These are phyloP conservation scores for Tenthredo notha DNA, from an alignment of 2,888 invertebrate genomes.

Conservation along the genomic window DNA sequence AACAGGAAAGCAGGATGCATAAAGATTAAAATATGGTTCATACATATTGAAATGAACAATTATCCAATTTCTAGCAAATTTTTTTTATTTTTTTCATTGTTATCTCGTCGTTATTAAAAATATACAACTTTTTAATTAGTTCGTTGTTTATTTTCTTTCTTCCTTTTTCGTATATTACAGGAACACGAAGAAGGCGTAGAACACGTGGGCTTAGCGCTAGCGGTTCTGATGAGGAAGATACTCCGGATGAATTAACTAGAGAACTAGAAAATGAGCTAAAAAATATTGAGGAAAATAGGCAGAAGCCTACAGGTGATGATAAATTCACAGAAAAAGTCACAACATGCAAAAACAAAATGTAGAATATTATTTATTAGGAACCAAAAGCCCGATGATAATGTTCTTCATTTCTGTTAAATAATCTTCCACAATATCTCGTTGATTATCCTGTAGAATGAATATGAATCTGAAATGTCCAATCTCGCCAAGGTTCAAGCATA, in stretches of 20 bases:
- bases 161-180: neutral
- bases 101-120: neutral
- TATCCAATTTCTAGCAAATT: neutral
- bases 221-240: conserved; percentile 10
- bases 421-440: neutral
- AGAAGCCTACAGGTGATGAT: conserved; percentile 64
- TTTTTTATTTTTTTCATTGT: neutral
- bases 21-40: neutral
- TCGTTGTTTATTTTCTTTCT: neutral
- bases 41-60: neutral
- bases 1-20: neutral
- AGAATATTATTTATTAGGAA: neutral
- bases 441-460: too few relatives aligned
- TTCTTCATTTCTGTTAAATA: neutral
- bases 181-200: conserved; percentile 9
- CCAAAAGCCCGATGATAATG: neutral
- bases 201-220: conserved; percentile 25
- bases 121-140: neutral
- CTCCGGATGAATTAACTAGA: conserved; percentile 44
- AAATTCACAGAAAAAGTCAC: neutral
- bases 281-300: conserved; percentile 63
- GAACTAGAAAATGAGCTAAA: conserved; percentile 62
- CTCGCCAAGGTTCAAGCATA: too few relatives aligned
- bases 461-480: too few relatives aligned
- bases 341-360: neutral